Conservation (phyloP, 1,140 invertebrate species). For the Drosophila teissieri region DNA sequence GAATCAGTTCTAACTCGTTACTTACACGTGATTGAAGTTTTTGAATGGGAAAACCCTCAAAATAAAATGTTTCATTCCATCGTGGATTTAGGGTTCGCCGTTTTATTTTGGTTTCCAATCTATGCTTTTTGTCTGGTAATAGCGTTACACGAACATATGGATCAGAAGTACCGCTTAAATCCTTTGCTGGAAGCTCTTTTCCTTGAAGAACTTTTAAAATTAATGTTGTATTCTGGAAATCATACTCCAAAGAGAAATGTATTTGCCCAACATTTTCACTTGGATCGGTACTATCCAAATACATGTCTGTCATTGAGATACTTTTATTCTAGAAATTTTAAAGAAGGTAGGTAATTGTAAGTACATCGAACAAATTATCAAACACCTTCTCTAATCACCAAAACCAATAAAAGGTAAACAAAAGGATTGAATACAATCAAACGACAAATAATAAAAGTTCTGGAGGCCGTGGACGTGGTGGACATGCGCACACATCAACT, state of each 20-base stretch:
- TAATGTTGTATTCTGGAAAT: constrained; percentile 97
- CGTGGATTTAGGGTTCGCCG: constrained; percentile 96
- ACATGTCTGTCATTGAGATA: constrained; percentile 97
- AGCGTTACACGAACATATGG: constrained; percentile 96
- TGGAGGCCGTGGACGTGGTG: too few relatives aligned
- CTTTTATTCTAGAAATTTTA: constrained; percentile 91
- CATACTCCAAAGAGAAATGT: constrained; percentile 97
- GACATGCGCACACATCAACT: too few relatives aligned
- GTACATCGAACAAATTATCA: too few relatives aligned
- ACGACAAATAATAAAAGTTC: too few relatives aligned
- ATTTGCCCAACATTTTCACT: constrained; percentile 97
- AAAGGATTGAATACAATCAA: too few relatives aligned
- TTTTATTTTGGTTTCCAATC: constrained; percentile 98
- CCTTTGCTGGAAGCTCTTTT: constrained; percentile 96
- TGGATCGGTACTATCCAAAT: constrained; percentile 95
- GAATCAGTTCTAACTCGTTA: neutral
- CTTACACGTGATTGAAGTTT: constrained; percentile 93
- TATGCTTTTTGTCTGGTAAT: constrained; percentile 97
- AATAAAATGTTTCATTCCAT: constrained; percentile 99
- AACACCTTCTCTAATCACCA: too few relatives aligned
- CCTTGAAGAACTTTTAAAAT: constrained; percentile 96
- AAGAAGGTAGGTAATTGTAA: neutral
- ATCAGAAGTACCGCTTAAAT: constrained; percentile 96
- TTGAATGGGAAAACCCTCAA: constrained; percentile 97
- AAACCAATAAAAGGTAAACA: too few relatives aligned